Percentiles rank a stretch among this genome's conserved stretches.
phyloP scores from a whole-genome alignment of 2,888 invertebrate species.

The Gordius sp. region DNA sequence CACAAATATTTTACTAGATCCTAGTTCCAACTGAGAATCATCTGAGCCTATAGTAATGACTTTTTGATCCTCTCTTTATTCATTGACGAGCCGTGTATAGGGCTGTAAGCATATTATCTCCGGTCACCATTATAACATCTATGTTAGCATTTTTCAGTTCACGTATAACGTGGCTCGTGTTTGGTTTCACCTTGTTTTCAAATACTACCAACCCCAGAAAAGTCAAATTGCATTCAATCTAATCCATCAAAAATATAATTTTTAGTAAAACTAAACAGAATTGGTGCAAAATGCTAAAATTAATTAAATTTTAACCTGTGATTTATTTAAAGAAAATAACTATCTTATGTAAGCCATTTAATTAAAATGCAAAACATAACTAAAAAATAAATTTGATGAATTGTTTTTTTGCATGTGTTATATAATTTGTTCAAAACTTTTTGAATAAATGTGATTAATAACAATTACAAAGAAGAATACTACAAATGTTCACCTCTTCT shows the following conservation, averaged over 20 bases:
- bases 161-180: slow-evolving; percentile 52
- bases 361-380: too few species aligned
- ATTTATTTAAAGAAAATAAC: too few species aligned
- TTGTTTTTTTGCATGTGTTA: too few species aligned
- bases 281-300: background rate
- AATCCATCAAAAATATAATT: background rate
- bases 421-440: background rate
- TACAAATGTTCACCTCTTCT: too few species aligned
- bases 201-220: slow-evolving; percentile 25
- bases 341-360: background rate
- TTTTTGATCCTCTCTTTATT: too few species aligned
- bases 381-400: too few species aligned
- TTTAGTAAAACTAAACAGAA: background rate
- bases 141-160: slow-evolving; percentile 57
- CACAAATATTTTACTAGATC: too few species aligned
- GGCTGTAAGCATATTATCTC: slow-evolving; percentile 67
- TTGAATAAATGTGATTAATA: background rate
- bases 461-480: background rate
- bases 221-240: slow-evolving; percentile 46
- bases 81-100: slow-evolving; percentile 66
- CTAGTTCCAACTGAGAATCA: too few species aligned
- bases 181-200: slow-evolving; percentile 38
- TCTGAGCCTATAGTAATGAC: too few species aligned
- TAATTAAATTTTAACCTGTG: background rate
- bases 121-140: slow-evolving; percentile 58